Evolutionary conservation across 2,888 invertebrate species (phyloP).

Genomic region (Synanthedon vespiformis): DNA sequence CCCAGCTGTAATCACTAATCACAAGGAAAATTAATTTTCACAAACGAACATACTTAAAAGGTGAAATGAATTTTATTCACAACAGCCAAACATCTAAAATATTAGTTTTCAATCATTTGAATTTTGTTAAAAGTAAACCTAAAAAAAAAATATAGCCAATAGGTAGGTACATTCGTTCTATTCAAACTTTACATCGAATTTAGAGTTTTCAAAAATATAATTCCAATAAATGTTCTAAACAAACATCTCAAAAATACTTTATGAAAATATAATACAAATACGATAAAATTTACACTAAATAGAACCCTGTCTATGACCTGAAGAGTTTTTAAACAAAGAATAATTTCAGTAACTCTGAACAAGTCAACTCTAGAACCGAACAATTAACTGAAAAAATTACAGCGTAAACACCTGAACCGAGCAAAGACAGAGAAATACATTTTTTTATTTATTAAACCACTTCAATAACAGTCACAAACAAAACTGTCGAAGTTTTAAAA

Average conservation of each 20-base stretch:
- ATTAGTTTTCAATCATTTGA: not conserved
- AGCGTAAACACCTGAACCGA: slow-evolving; percentile 10
- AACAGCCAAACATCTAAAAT: not conserved
- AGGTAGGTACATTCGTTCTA: slow-evolving; percentile 35
- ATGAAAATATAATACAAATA: slow-evolving; percentile 71
- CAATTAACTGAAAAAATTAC: slow-evolving; percentile 6
- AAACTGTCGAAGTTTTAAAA: slow-evolving; percentile 26
- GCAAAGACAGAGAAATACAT: not conserved
- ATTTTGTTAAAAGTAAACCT: not conserved
- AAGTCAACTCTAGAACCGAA: slow-evolving; percentile 44
- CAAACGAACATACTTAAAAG: not conserved
- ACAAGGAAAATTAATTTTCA: not conserved
- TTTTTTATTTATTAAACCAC: not conserved
- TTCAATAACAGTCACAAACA: slow-evolving; percentile 12
- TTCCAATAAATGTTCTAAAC: slow-evolving; percentile 66
- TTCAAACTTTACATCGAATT: slow-evolving; percentile 37
- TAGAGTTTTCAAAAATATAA: slow-evolving; percentile 67
- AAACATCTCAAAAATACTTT: slow-evolving; percentile 69
- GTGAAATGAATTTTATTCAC: not conserved
- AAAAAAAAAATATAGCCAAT: slow-evolving; percentile 33
- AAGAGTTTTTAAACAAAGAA: slow-evolving; percentile 57
- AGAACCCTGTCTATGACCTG: slow-evolving; percentile 72
- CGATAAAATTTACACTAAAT: slow-evolving; percentile 71
- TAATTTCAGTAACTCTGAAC: slow-evolving; percentile 56
- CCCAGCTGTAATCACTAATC: not conserved